Base-by-base conservation (phyloP, 92 coral and sea anemone genomes). In the Metridium senile region DNA sequence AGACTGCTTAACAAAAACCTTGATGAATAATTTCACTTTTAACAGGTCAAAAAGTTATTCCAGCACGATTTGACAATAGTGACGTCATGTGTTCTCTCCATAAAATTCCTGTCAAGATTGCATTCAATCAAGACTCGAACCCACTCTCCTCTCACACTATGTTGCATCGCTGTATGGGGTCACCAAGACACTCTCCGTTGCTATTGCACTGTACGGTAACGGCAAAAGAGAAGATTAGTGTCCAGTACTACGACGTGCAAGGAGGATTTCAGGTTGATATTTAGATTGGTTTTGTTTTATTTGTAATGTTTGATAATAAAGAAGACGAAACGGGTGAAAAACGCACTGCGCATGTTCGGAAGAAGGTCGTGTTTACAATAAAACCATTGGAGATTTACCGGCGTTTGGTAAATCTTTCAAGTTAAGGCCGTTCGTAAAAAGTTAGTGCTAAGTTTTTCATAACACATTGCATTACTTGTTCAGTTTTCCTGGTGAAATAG, bases 151-250 rank as follows among this genome's bases (percentile, higher is more conserved):
- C 67, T n/a, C 62, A 47, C 64, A 64, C 71, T 53, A 33, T 35
- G 22, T 73, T 85, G 0, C 4, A 74, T 39, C 85, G 89, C 29
- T 85, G 89, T 19, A 53, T 63, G 34, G 89, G 89, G 26, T 25
- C 82, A 27, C 68, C 82, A 8, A 16, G n/a, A 13, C 43, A 6
- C 21, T 13, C 26, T 18, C 89, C 77, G 52, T 47, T 57, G 11
- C 26, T 16, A 30, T 23, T 26, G 22, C 89, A 85, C 18, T 85
- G 89, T 47, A 30, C 82, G 1, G 89, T 85, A 23, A 75, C 66
- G 0, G 23, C 3, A 0, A 69, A 68, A 33, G 77, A 75, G 26
- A 54, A 64, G 39, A 74, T 80, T 18, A 43, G 18, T 9, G 70
- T 85, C 26, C 19, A 0, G 1, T 39, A 71, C 30, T 0, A 34